Evolutionary conservation across 2,113 vertebrate genomes (phyloP).

Genomic region (Pelecanus crispus): DNA sequence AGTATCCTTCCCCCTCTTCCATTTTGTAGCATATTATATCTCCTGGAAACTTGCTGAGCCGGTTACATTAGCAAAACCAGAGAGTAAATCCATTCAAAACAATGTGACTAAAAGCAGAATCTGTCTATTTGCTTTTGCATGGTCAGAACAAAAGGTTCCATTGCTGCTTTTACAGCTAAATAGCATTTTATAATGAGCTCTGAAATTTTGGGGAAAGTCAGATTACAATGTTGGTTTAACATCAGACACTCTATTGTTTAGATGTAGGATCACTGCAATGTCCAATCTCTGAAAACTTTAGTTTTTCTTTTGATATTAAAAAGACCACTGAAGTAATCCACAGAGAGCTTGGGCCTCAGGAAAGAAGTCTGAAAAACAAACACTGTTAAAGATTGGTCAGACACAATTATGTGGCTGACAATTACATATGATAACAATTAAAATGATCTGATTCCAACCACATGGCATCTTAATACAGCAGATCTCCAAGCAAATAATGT

Average conservation of each 20-base stretch:
- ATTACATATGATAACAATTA: constrained; percentile 68
- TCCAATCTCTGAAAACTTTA: constrained; percentile 28
- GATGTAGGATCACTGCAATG: constrained; percentile 50
- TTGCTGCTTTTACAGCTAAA: constrained; percentile 41
- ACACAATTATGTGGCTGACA: constrained; percentile 39
- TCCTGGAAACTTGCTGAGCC: neutral
- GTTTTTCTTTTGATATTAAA: constrained; percentile 60
- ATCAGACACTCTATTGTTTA: constrained; percentile 59
- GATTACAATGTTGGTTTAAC: constrained; percentile 63
- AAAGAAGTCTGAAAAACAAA: constrained; percentile 60
- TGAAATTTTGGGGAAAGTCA: constrained; percentile 48
- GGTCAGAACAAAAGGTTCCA: constrained; percentile 26
- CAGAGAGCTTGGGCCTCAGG: constrained; percentile 25
- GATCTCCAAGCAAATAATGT: constrained; percentile 22
- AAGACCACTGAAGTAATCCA: constrained; percentile 48
- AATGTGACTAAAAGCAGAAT: constrained; percentile 22
- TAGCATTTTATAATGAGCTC: constrained; percentile 48
- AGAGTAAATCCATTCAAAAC: constrained; percentile 12
- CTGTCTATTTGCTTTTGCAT: constrained; percentile 28
- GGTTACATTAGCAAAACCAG: neutral
- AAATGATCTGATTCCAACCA: constrained; percentile 61
- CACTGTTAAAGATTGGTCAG: constrained; percentile 12
- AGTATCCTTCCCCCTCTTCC: neutral
- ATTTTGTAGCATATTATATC: neutral
- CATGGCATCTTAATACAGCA: constrained; percentile 53